Percentiles rank a stretch among this genome's conserved stretches.
These are phyloP conservation scores for Polyommatus icarus DNA, from an alignment of 2,888 invertebrate species.

Conservation along the genomic window DNA sequence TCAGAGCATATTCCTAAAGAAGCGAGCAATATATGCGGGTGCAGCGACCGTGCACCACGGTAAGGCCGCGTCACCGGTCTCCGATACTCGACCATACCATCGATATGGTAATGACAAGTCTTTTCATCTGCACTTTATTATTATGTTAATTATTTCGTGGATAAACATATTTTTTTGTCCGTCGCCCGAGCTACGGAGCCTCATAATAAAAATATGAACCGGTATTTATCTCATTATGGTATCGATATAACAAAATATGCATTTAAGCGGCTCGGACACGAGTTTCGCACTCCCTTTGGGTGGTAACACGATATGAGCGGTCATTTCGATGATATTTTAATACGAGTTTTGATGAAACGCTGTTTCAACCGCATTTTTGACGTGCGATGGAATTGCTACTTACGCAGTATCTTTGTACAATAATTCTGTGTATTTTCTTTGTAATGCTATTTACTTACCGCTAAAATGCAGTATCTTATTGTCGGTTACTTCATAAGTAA, in stretches of 20 bases:
- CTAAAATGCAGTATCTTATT: not conserved
- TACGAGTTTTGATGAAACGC: constrained; percentile 8
- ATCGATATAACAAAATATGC: constrained; percentile 20
- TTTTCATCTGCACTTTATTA: constrained; percentile 39
- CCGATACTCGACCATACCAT: constrained; percentile 40
- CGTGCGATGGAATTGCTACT: not conserved
- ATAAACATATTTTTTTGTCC: constrained; percentile 27
- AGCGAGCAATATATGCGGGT: not conserved
- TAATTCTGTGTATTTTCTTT: not conserved
- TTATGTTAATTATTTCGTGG: constrained; percentile 32
- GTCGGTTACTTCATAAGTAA: no score
- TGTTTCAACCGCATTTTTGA: not conserved
- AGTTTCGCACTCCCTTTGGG: not conserved
- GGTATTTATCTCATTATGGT: constrained; percentile 24
- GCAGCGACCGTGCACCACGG: constrained; percentile 33
- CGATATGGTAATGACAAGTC: constrained; percentile 43
- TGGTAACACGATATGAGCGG: constrained; percentile 12
- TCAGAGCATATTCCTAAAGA: not conserved
- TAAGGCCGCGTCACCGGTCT: constrained; percentile 35
- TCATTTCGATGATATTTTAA: not conserved
- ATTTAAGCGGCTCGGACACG: constrained; percentile 15
- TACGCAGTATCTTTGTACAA: not conserved
- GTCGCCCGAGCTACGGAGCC: not conserved
- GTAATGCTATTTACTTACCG: not conserved
- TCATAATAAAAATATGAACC: constrained; percentile 25